phyloP scores from a whole-genome alignment of 2,797 vertebrate genomes.

The Pseudochirops cupreus region DNA sequence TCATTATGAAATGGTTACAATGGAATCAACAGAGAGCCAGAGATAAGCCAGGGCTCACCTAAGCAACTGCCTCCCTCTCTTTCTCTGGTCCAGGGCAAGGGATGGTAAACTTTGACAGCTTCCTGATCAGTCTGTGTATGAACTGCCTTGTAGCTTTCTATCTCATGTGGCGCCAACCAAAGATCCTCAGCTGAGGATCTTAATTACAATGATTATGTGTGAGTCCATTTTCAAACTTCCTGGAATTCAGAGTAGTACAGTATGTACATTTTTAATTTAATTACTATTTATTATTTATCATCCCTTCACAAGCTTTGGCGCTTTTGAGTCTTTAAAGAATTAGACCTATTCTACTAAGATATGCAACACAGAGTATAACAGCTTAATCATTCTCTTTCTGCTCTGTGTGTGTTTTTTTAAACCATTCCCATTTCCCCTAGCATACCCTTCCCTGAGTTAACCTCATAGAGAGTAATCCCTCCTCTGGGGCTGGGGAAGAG shows the following conservation, averaged over 20 bases:
- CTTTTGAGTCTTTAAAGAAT: conserved; percentile 64
- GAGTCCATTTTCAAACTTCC: conserved; percentile 65
- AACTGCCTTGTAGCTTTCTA: neutral
- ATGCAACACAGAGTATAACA: conserved; percentile 36
- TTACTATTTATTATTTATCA: conserved; percentile 76
- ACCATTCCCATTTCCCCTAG: conserved; percentile 61
- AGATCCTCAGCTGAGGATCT: conserved; percentile 40
- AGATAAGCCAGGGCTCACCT: neutral
- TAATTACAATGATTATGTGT: conserved; percentile 53
- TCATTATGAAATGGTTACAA: neutral
- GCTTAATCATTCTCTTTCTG: conserved; percentile 50
- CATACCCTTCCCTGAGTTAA: conserved; percentile 63
- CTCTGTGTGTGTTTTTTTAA: conserved; percentile 36
- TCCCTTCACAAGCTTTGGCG: conserved; percentile 50
- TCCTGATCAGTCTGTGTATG: neutral
- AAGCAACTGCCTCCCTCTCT: neutral
- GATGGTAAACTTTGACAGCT: neutral
- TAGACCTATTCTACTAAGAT: conserved; percentile 41
- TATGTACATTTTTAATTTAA: conserved; percentile 73
- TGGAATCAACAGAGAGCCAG: neutral
- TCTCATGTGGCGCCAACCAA: conserved; percentile 5
- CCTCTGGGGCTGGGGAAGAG: conserved; percentile 50
- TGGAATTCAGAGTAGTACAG: conserved; percentile 61
- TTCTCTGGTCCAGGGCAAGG: neutral
- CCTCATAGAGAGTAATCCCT: conserved; percentile 54